Percentiles rank a stretch among this genome's conserved stretches.
phyloP scores from a whole-genome alignment of 2,113 vertebrate genomes.

The Xenopus laevis region DNA sequence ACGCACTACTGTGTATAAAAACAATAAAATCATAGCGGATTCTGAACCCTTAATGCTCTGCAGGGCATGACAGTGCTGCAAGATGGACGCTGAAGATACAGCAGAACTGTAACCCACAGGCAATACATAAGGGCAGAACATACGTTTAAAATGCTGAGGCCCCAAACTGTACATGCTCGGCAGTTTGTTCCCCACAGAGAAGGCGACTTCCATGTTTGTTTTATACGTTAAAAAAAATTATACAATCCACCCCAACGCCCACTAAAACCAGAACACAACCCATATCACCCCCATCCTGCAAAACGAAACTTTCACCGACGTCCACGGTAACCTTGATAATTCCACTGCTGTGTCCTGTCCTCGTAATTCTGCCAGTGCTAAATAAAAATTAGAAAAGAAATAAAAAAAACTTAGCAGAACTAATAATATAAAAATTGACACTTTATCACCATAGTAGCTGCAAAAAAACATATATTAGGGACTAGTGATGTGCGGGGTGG shows the following conservation, averaged over 20 bases:
- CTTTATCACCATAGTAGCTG: too few species aligned
- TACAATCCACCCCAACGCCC: slow-evolving; percentile 44
- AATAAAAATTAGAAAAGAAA: background rate
- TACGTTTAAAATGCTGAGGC: background rate
- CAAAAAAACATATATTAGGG: too few species aligned
- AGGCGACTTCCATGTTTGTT: slow-evolving; percentile 37
- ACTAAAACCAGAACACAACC: slow-evolving; percentile 13
- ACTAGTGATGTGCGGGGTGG: too few species aligned
- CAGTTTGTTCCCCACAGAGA: slow-evolving; percentile 26
- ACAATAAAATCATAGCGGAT: slow-evolving; percentile 7
- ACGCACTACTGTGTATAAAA: slow-evolving; percentile 2
- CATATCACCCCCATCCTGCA: slow-evolving; percentile 10
- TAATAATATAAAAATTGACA: too few species aligned
- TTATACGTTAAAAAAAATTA: slow-evolving; percentile 18
- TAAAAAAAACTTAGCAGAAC: too few species aligned
- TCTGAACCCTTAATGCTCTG: background rate
- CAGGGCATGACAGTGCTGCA: background rate
- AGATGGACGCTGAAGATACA: background rate
- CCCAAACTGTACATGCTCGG: slow-evolving; percentile 49
- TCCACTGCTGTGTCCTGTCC: slow-evolving; percentile 68
- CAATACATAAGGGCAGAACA: background rate
- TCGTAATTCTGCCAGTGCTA: slow-evolving; percentile 66
- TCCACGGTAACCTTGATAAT: slow-evolving; percentile 65
- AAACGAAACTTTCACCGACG: slow-evolving; percentile 64
- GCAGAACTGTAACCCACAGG: background rate